A percentile compares a stretch with the other conserved stretches of the same genome.
Conservation (phyloP, 2,113 vertebrate species). For the Tautogolabrus adspersus region DNA sequence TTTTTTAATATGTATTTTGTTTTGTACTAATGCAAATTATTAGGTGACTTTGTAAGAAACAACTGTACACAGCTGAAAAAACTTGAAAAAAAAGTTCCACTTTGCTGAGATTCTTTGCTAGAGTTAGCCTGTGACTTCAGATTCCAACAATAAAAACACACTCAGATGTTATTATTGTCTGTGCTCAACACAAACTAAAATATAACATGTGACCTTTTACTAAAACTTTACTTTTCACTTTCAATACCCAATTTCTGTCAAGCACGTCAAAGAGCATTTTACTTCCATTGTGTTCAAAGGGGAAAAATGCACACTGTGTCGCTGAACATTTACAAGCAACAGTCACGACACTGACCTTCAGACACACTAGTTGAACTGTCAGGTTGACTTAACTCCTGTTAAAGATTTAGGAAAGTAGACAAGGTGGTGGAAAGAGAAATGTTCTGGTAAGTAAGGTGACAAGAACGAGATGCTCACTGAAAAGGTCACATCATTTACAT, state of each 20-base stretch:
- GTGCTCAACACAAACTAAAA: conserved; percentile 7
- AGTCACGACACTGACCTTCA: conserved; percentile 64
- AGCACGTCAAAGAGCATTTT: conserved; percentile 3
- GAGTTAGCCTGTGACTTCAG: conserved; percentile 10
- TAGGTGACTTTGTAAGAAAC: neutral
- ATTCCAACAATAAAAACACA: conserved; percentile 9
- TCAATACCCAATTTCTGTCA: conserved; percentile 11
- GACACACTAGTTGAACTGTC: conserved; percentile 49
- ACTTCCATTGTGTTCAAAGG: neutral
- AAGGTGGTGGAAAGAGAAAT: conserved; percentile 17
- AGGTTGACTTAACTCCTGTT: conserved; percentile 35
- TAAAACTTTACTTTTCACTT: conserved; percentile 29
- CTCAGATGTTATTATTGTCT: conserved; percentile 26
- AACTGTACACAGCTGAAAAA: neutral
- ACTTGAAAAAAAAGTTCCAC: too few relatives aligned
- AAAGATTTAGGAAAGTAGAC: conserved; percentile 37
- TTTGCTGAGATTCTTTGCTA: neutral
- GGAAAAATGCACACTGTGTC: conserved; percentile 33
- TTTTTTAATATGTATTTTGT: conserved; percentile 8
- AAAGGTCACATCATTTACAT: conserved; percentile 66
- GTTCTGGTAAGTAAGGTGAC: conserved; percentile 43
- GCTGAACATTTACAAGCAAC: conserved; percentile 45
- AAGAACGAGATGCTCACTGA: conserved; percentile 27
- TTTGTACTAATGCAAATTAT: neutral
- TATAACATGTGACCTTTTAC: conserved; percentile 33